A percentile compares a stretch with the other conserved stretches of the same genome.
phyloP scores from a whole-genome alignment of 2,113 vertebrate genomes.

The Trogon surrucura region DNA sequence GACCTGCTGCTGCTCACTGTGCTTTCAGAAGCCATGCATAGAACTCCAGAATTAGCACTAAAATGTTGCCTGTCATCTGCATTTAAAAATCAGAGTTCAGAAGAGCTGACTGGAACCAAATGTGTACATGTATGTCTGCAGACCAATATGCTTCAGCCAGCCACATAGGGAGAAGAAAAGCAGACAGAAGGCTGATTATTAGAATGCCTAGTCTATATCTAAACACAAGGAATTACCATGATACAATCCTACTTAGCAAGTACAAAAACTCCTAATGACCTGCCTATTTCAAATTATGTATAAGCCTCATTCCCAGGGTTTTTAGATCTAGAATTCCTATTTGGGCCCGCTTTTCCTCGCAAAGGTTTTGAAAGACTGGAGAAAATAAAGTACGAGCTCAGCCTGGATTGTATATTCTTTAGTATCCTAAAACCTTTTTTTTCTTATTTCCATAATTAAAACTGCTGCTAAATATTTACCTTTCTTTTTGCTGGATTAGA shows the following conservation, averaged over 20 bases:
- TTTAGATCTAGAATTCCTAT: background rate
- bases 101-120: background rate
- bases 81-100: background rate
- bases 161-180: background rate
- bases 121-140: background rate
- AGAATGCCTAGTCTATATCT: background rate
- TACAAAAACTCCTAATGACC: background rate
- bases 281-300: background rate
- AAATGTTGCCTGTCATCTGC: background rate
- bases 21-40: background rate
- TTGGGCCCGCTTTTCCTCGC: background rate
- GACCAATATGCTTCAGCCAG: background rate
- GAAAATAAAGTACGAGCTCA: background rate
- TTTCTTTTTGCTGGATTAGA: background rate
- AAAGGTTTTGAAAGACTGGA: background rate
- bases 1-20: background rate
- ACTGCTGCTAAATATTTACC: conserved; percentile 16
- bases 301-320: background rate
- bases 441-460: conserved; percentile 49
- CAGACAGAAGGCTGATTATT: background rate
- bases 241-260: background rate
- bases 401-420: background rate
- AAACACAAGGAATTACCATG: background rate
- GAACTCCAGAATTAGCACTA: background rate
- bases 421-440: background rate